Conservation (phyloP, 53 echinoderm and acorn worm species). For the Glandiceps talaboti region DNA sequence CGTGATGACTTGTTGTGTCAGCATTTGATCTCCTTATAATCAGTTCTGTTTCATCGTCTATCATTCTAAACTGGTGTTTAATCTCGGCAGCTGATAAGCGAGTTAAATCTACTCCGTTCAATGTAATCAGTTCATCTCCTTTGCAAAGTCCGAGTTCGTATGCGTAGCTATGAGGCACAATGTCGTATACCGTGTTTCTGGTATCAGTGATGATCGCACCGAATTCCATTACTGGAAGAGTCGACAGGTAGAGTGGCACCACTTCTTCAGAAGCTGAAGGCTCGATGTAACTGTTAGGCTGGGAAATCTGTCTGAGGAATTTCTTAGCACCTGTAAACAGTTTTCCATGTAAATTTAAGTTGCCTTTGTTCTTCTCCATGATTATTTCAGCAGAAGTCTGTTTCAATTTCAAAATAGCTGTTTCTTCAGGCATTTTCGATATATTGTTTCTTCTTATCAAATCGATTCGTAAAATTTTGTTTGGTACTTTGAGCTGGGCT, state of each 20-base stretch:
- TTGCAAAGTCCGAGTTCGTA: neutral
- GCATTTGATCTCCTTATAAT: neutral
- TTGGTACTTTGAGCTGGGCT: no score
- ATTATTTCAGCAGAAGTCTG: no score
- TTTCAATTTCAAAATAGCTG: no score
- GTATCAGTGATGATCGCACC: neutral
- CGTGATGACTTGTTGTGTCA: neutral
- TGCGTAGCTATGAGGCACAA: neutral
- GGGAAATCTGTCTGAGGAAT: neutral
- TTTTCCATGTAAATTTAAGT: no score
- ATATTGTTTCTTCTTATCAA: no score
- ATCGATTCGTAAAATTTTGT: no score
- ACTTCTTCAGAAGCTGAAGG: neutral
- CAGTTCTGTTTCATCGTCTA: neutral
- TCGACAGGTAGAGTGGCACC: neutral
- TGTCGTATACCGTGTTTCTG: neutral
- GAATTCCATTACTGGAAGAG: neutral
- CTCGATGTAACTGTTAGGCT: neutral
- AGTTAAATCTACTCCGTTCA: neutral
- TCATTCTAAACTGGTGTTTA: neutral
- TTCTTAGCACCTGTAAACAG: no score
- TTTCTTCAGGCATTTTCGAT: no score
- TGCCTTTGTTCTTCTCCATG: no score
- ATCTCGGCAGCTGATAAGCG: neutral
- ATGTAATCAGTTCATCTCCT: neutral